Base-by-base conservation (phyloP, 2,797 vertebrate genomes). In the Pseudotriccus pelzelni region DNA sequence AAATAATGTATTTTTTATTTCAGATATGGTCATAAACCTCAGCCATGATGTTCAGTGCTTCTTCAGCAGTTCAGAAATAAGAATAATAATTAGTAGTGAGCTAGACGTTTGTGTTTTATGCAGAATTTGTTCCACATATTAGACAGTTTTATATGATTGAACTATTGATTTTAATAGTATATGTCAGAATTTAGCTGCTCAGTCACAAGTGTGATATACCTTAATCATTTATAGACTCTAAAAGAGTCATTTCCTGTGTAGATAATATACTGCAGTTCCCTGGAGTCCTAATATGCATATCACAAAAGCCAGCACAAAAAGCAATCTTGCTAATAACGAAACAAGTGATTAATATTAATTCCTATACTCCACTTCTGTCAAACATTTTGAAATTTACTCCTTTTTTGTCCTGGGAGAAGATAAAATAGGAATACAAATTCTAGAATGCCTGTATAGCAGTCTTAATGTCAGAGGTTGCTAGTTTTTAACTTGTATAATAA, bases 271-370 rank as follows among this genome's bases (percentile, higher is more conserved):
- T 84, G 77, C 52, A 41, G 63, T 41, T 81, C 89, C 83, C 69
- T 62, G 70, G 80, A 83, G 58, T 93, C 60, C 62, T 88, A 81
- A 93, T 97, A 82, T 97, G 75, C 96, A 88, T 97, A 94, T 97
- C 93, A 95, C 94, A 95, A 97, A 93, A 92, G 84, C 93, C 80
- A 95, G 96, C 92, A 93, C 84, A 94, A 96, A 89, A 86, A 93
- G 81, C 64, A 91, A 84, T 79, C 95, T 87, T 94, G 94, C 95
- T 95, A 96, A 92, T 89, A 91, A 72, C 80, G 93, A 95, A 97
- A 95, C 74, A 94, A 96, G 76, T 94, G 88, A 95, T 97, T 96
- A 97, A 97, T 97, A 97, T 97, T 97, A 93, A 98, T 98, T 97
- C 93, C 84, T 89, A 80, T 52, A 52, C 46, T 84, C 55, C 43